These are phyloP conservation scores for Galbula dea DNA, from an alignment of 2,113 vertebrate species.

Conservation along the genomic window DNA sequence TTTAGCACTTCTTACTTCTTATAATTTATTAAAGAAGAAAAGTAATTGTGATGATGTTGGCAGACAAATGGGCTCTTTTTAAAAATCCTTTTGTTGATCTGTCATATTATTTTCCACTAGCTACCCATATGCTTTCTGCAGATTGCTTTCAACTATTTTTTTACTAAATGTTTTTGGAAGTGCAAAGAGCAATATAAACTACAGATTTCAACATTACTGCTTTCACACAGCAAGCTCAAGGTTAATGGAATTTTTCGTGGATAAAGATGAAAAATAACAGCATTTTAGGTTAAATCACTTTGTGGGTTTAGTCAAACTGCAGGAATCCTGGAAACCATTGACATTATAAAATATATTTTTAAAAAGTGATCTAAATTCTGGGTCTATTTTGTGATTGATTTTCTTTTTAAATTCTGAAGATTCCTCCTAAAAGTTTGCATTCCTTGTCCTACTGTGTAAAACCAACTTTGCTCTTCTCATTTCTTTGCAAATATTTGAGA, in stretches of 20 bases:
- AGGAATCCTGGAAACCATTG: not conserved
- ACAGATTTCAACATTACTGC: not conserved
- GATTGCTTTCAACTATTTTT: slow-evolving; percentile 33
- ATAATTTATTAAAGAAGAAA: slow-evolving; percentile 7
- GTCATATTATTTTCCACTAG: slow-evolving; percentile 45
- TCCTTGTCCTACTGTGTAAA: not conserved
- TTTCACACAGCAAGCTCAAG: slow-evolving; percentile 27
- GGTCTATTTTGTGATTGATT: not conserved
- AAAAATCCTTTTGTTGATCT: slow-evolving; percentile 11
- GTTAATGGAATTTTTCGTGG: slow-evolving; percentile 29
- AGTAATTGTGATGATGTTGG: not conserved
- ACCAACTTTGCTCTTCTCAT: not conserved
- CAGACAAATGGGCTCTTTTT: not conserved
- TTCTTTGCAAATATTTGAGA: not conserved
- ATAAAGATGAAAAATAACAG: slow-evolving; percentile 2
- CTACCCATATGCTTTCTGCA: not conserved
- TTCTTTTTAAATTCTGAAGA: not conserved
- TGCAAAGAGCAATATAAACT: slow-evolving; percentile 6
- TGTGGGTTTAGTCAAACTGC: not conserved
- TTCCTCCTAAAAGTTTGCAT: not conserved
- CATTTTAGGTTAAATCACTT: not conserved
- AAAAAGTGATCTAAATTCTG: not conserved
- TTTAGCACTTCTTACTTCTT: not conserved
- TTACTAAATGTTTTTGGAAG: slow-evolving; percentile 47
- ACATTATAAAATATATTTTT: not conserved